Base-by-base conservation (phyloP, 1,140 invertebrate species). In the Ostrea denselamellosa region DNA sequence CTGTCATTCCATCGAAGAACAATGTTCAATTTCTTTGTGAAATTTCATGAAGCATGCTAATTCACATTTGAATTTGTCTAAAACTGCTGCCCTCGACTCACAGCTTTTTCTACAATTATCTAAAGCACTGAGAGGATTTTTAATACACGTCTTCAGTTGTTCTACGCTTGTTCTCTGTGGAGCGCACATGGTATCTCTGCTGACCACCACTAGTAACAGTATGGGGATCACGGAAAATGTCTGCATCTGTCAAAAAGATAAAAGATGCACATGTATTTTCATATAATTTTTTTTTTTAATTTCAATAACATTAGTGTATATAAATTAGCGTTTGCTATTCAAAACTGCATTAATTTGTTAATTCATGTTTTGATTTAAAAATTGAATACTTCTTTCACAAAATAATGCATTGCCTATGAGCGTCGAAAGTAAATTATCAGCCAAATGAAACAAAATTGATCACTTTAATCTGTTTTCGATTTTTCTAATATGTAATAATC, bases 41-140 rank as follows among this genome's bases (percentile, higher is more conserved):
- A 77, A 77, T 77, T 77, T 77, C 68, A 77, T 28, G 25, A 77
- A 77, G 25, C 68, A 77, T 28, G 68, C 68, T 77, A 77, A 77
- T 77, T 77, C 68, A 34, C 68, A 77, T 77, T 77, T 77, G 22
- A 77, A 77, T 77, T 77, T 77, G 28, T 77, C 68, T 9, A 77
- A 34, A 22, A 77, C 68, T 28, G 68, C 68, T 8, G 68, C 68
- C 28, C 68, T 77, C 25, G 68, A 77, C 12, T 77, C 68, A 77
- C 68, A 77, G 28, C 68, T 77, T 77, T 77, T 77, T 34, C 68
- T 77, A 34, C 68, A 77, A 34, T 77, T 77, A 77, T 77, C 68
- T 77, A 77, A 14, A 17, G 68, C 68, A 28, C 8, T 77, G 12
- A 77, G 28, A 12, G 68, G 68, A 25, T 77, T 77, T 7, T 77